phyloP scores from a whole-genome alignment of 2,797 vertebrate species.

The Acanthurus lineatus region DNA sequence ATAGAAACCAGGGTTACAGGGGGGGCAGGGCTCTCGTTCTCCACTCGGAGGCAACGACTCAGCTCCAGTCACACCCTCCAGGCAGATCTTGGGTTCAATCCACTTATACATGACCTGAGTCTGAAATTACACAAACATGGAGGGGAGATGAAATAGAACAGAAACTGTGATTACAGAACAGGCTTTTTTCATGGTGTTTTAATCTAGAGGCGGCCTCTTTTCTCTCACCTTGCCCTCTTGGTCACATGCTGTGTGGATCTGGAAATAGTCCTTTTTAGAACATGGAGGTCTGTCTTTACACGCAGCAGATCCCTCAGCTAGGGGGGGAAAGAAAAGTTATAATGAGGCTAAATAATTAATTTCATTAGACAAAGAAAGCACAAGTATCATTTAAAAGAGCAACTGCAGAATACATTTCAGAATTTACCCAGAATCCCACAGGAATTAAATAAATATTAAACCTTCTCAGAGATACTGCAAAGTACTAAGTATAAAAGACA shows the following conservation, averaged over 20 bases:
- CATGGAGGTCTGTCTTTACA: constrained; percentile 91
- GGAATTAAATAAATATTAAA: constrained; percentile 5
- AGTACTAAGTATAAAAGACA: not conserved
- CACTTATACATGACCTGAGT: constrained; percentile 96
- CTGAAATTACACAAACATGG: constrained; percentile 75
- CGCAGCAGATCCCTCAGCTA: constrained; percentile 90
- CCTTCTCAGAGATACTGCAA: not conserved
- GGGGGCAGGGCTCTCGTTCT: constrained; percentile 92
- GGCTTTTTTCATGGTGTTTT: not conserved
- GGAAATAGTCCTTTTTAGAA: constrained; percentile 93
- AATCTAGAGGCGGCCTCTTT: not conserved
- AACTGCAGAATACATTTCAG: not conserved
- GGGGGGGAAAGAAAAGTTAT: constrained; percentile 15
- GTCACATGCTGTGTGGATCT: constrained; percentile 95
- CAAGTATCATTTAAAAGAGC: not conserved
- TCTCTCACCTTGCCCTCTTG: constrained; percentile 91
- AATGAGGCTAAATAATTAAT: not conserved
- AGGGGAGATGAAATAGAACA: constrained; percentile 1
- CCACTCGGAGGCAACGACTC: constrained; percentile 91
- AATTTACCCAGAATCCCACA: not conserved
- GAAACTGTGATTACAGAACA: constrained; percentile 3
- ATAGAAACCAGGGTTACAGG: constrained; percentile 98
- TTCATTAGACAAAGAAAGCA: not conserved
- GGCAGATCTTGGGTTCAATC: constrained; percentile 96
- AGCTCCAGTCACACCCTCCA: constrained; percentile 88